Evolutionary conservation across 2,797 vertebrate species (phyloP).

Genomic region (Tapirus indicus): DNA sequence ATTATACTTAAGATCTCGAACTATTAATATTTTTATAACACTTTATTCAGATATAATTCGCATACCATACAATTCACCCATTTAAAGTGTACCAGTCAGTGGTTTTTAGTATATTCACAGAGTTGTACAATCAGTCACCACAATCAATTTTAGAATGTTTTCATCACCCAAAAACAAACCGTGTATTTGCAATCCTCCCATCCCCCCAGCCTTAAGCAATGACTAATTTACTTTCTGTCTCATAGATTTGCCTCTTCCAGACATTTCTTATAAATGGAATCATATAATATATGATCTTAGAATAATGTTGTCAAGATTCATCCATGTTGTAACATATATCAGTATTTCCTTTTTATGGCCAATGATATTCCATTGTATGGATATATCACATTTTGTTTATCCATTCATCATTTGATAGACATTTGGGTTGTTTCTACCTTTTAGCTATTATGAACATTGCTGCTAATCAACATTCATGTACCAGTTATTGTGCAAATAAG

Average conservation of each 20-base stretch:
- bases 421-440: not conserved
- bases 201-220: not conserved
- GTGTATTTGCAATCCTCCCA: not conserved
- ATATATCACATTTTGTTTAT: not conserved
- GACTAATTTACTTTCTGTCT: not conserved
- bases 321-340: not conserved
- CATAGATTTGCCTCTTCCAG: not conserved
- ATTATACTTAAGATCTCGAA: not conserved
- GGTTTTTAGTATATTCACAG: not conserved
- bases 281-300: not conserved
- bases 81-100: not conserved
- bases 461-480: not conserved
- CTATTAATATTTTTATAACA: not conserved
- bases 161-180: not conserved
- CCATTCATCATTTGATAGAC: not conserved
- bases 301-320: not conserved
- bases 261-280: not conserved
- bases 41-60: not conserved
- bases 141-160: conserved; percentile 16
- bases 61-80: not conserved
- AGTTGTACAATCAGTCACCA: not conserved
- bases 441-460: not conserved
- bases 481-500: not conserved
- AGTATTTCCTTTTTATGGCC: not conserved
- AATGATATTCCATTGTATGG: not conserved